These are phyloP conservation scores for Rynchops niger DNA, from an alignment of 2,113 vertebrate genomes.

Conservation along the genomic window DNA sequence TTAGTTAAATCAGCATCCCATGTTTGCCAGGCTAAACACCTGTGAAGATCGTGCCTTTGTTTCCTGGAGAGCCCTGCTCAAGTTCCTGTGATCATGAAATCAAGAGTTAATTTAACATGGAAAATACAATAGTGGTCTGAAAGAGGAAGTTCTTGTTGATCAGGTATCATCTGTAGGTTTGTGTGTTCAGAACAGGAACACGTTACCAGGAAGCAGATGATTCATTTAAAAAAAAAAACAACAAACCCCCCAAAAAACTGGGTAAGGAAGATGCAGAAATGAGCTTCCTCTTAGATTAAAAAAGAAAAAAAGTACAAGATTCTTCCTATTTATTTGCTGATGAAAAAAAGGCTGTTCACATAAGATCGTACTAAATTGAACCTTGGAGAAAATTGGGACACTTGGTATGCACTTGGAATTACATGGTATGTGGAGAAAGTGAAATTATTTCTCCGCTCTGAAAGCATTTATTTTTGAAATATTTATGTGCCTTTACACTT, in stretches of 20 bases:
- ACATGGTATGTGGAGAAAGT: not conserved
- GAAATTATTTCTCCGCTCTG: not conserved
- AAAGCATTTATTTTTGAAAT: not conserved
- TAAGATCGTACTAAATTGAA: not conserved
- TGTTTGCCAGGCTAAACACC: not conserved
- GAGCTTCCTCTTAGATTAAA: slow-evolving; percentile 41
- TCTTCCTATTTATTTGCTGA: not conserved
- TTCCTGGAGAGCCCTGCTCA: slow-evolving; percentile 23
- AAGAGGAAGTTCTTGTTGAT: slow-evolving; percentile 64
- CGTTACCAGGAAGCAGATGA: slow-evolving; percentile 44
- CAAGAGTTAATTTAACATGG: slow-evolving; percentile 2
- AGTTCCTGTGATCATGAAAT: slow-evolving; percentile 18
- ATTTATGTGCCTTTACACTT: not conserved
- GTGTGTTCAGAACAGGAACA: not conserved
- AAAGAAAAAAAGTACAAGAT: not conserved
- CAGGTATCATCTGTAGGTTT: slow-evolving; percentile 15
- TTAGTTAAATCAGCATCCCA: not conserved
- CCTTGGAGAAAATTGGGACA: not conserved
- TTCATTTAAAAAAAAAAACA: not conserved
- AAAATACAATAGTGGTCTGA: slow-evolving; percentile 35
- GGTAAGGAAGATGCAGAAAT: not conserved
- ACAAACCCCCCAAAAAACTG: not conserved
- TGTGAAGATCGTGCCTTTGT: not conserved
- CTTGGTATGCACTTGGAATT: not conserved
- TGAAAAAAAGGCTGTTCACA: not conserved